Base-by-base conservation (phyloP, 2,113 vertebrate species). In the Tichodroma muraria region DNA sequence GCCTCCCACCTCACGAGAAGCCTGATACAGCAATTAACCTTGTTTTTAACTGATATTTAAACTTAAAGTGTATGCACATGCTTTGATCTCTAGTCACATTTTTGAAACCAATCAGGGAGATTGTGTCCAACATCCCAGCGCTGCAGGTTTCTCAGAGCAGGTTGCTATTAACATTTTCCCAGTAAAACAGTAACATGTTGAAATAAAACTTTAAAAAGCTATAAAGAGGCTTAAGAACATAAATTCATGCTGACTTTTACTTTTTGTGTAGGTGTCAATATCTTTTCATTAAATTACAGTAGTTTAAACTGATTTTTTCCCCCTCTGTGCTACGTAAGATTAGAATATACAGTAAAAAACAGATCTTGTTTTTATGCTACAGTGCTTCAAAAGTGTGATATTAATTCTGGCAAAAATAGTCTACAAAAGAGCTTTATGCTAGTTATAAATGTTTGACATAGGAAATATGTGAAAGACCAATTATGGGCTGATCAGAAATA, bases 401-500 rank as follows among this genome's bases (percentile, higher is more conserved):
- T n/a, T 87, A 88, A 33, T 83, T 91, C 71, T 77, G 59, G 70
- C 21, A 94, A 84, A 84, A 77, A 73, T 49, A 89, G 66, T 82
- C 71, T 91, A 31, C 64, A 66, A 63, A 85, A 82, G 45, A 80
- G 35, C n/a, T 91, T 94, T 93, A 85, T 85, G 54, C 33, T 77
- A 37, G 42, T 91, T 63, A 82, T 77, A 83, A 83, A 83, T 5
- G 17, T 93, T 85, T 93, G 88, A 88, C 85, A 80, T 42, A 52
- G 44, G 47, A 88, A 95, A 89, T 78, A 85, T 22, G 54, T 88
- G 81, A 54, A 91, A 85, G 72, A 91, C 35, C 91, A 96, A 77
- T 91, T 93, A 93, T 13, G 24, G 37, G 44, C 68, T 75, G 82
- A 73, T 94, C 56, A 85, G 91, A 88, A 95, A 94, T 85, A 93